These are phyloP conservation scores for Scotopteryx bipunctaria DNA, from an alignment of 2,888 invertebrate species.

Conservation along the genomic window DNA sequence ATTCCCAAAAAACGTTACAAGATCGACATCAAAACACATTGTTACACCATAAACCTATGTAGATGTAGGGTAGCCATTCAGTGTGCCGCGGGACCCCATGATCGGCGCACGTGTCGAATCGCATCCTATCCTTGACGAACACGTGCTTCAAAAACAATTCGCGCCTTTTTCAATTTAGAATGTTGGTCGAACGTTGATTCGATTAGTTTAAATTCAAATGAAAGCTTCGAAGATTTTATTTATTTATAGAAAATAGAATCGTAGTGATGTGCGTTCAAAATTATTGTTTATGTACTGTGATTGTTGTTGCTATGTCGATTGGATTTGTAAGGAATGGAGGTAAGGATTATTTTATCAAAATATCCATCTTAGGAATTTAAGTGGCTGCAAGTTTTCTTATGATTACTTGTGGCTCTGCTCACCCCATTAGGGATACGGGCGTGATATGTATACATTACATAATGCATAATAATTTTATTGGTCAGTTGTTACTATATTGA, in stretches of 20 bases:
- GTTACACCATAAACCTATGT: conserved; percentile 29
- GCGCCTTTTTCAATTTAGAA: conserved; percentile 28
- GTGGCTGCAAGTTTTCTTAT: too few species aligned
- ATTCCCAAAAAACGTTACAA: conserved; percentile 27
- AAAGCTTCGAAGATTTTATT: neutral
- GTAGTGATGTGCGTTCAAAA: conserved; percentile 66
- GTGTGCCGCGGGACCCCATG: conserved; percentile 51
- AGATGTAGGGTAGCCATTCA: conserved; percentile 47
- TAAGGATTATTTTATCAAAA: conserved; percentile 45
- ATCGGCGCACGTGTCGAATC: conserved; percentile 44
- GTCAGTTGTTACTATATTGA: too few species aligned
- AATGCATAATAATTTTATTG: too few species aligned
- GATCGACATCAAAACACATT: conserved; percentile 26
- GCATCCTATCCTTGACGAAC: conserved; percentile 20
- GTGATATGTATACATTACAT: too few species aligned
- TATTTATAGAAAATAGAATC: conserved; percentile 30
- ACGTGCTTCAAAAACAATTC: conserved; percentile 34
- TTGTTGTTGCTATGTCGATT: conserved; percentile 48
- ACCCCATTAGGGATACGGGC: too few species aligned
- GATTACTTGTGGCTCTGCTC: too few species aligned
- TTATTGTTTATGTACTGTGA: conserved; percentile 57
- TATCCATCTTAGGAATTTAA: too few species aligned
- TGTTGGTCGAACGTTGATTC: conserved; percentile 2
- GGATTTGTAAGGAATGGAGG: conserved; percentile 69
- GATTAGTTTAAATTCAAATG: conserved; percentile 5